These are phyloP conservation scores for Alcis repandata DNA, from an alignment of 2,888 invertebrate species.

Conservation along the genomic window DNA sequence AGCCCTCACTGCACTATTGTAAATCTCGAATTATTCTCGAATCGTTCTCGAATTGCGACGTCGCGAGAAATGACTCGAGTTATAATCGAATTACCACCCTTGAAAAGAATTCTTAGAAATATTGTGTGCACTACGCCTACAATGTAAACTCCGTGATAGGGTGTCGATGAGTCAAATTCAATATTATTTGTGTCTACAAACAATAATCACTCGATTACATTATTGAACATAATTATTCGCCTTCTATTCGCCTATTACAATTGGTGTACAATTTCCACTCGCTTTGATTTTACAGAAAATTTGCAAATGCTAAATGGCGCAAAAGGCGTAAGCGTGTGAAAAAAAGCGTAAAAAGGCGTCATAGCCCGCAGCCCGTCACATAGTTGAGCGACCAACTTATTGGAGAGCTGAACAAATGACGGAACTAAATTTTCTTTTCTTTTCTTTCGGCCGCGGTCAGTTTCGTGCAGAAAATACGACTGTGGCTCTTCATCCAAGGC, in stretches of 20 bases:
- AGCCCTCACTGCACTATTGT: slow-evolving; percentile 60
- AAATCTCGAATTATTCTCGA: slow-evolving; percentile 74
- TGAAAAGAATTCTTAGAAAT: slow-evolving; percentile 61
- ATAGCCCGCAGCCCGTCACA: slow-evolving; percentile 51
- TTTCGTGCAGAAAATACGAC: not conserved
- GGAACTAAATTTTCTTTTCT: not conserved
- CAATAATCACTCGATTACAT: too few relatives aligned
- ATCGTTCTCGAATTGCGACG: slow-evolving; percentile 74
- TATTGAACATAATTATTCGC: too few relatives aligned
- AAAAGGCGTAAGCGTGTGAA: slow-evolving; percentile 22
- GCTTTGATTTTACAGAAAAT: not conserved
- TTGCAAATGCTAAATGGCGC: slow-evolving; percentile 8
- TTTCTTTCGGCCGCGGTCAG: not conserved
- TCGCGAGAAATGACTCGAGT: slow-evolving; percentile 73
- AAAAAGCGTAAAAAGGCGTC: slow-evolving; percentile 36
- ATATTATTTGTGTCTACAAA: too few relatives aligned
- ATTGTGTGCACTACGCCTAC: slow-evolving; percentile 44
- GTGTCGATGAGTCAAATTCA: too few relatives aligned
- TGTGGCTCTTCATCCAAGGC: not conserved
- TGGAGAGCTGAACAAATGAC: not conserved
- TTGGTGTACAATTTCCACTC: not conserved
- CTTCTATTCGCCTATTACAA: too few relatives aligned
- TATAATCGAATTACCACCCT: slow-evolving; percentile 71
- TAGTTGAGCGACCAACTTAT: slow-evolving; percentile 45
- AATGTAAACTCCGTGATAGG: not conserved